These are phyloP conservation scores for Acrocephalus scirpaceus DNA, from an alignment of 2,797 vertebrate genomes.

Conservation along the genomic window DNA sequence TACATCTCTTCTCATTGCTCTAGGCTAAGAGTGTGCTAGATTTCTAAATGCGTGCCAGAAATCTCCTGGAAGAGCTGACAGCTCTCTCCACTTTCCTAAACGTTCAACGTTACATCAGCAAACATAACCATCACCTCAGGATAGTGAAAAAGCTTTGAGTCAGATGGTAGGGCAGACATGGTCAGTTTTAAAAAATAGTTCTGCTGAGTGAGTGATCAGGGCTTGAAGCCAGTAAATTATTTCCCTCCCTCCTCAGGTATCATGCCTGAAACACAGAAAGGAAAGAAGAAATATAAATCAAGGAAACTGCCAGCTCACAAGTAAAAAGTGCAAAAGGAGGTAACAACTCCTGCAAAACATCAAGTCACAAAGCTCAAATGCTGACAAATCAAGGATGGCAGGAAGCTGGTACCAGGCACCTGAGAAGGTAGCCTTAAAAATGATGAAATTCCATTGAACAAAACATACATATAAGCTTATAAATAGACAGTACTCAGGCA, in stretches of 20 bases:
- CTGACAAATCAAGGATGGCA: background rate
- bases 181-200: background rate
- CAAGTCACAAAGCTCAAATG: background rate
- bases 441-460: background rate
- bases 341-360: background rate
- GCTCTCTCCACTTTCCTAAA: background rate
- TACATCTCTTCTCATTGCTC: background rate
- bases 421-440: background rate
- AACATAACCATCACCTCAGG: background rate
- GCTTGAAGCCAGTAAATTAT: background rate
- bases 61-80: background rate
- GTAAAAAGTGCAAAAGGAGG: background rate
- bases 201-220: background rate
- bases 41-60: background rate
- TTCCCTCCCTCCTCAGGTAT: background rate
- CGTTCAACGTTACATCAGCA: background rate
- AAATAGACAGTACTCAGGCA: background rate
- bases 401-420: background rate
- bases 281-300: constrained; percentile 13
- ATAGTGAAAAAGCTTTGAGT: background rate
- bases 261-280: background rate
- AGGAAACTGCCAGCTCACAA: background rate
- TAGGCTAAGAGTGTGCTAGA: background rate
- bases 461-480: background rate
- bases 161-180: background rate